Conservation (phyloP, 2,888 invertebrate genomes). For the Aleiodes alternator region DNA sequence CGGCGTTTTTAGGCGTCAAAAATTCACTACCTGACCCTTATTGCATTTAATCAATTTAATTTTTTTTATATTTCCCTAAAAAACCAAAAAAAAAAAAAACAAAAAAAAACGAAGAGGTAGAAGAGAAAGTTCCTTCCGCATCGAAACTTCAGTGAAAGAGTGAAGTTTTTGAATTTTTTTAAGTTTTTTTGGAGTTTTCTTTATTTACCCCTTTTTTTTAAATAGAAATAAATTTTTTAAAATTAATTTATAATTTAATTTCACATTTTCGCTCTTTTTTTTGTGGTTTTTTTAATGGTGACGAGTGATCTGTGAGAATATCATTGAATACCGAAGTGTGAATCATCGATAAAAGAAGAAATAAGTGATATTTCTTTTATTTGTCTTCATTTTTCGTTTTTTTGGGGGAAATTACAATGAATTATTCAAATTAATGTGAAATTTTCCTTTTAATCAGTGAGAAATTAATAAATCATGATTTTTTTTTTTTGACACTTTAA, state of each 20-base stretch:
- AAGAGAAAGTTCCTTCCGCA: no score
- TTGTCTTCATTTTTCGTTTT: not conserved
- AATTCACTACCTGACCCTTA: slow-evolving; percentile 59
- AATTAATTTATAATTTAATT: not conserved
- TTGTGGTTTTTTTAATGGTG: slow-evolving; percentile 5
- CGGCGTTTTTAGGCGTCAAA: slow-evolving; percentile 67
- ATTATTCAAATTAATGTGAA: not conserved
- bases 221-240: no score
- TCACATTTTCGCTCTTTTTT: slow-evolving; percentile 2
- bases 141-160: no score
- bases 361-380: not conserved
- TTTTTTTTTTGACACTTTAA: no score
- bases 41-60: slow-evolving; percentile 11
- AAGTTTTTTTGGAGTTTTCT: no score
- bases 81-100: no score
- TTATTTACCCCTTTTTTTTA: no score
- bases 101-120: no score
- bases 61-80: no score
- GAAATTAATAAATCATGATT: not conserved
- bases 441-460: no score
- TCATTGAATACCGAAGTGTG: slow-evolving; percentile 27
- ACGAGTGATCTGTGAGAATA: slow-evolving; percentile 18
- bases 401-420: not conserved
- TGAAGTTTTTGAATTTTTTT: no score
- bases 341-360: slow-evolving; percentile 20